Evolutionary conservation across 2,113 vertebrate genomes (phyloP).

Genomic region (Entelurus aequoreus): DNA sequence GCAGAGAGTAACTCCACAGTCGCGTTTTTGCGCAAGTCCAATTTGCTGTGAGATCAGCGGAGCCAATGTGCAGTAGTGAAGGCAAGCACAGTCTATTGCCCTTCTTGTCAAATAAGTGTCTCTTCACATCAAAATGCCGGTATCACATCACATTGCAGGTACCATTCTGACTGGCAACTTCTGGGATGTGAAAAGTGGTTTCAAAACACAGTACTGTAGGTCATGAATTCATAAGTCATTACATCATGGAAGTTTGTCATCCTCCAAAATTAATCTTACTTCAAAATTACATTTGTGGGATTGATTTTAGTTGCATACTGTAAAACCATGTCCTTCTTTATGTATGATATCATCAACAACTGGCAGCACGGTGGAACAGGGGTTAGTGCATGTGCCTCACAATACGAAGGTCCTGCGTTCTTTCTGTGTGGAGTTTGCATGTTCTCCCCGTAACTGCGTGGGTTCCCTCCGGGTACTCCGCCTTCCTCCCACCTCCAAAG

Average conservation of each 20-base stretch:
- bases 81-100: slow-evolving; percentile 9
- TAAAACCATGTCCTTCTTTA: neutral
- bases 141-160: too few relatives aligned
- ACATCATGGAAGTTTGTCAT: neutral
- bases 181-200: neutral
- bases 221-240: neutral
- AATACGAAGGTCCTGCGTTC: too few relatives aligned
- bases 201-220: neutral
- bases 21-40: slow-evolving; percentile 30
- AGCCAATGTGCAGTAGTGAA: slow-evolving; percentile 16
- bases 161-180: too few relatives aligned
- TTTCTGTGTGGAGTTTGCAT: too few relatives aligned
- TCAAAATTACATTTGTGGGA: neutral
- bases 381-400: too few relatives aligned
- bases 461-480: too few relatives aligned
- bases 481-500: too few relatives aligned
- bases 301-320: neutral
- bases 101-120: neutral
- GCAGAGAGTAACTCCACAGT: slow-evolving; percentile 9
- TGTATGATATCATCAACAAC: too few relatives aligned
- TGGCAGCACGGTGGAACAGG: too few relatives aligned
- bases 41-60: slow-evolving; percentile 40
- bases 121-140: neutral
- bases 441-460: too few relatives aligned
- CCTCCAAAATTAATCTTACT: neutral